phyloP scores from a whole-genome alignment of 1,140 invertebrate genomes.

The Yoshiicerus persimilis region DNA sequence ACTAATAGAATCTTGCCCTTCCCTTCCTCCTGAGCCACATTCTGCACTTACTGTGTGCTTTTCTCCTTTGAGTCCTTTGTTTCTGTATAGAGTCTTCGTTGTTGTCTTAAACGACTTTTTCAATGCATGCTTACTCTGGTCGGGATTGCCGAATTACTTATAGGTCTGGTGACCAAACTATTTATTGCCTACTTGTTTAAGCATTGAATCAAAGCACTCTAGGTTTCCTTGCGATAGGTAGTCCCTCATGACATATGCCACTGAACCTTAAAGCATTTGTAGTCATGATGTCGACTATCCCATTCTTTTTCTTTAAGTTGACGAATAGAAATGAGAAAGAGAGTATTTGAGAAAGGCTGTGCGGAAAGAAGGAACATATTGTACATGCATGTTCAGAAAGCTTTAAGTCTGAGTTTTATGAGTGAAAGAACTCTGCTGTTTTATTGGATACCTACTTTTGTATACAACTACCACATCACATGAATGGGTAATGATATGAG shows the following conservation, averaged over 20 bases:
- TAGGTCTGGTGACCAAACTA: not conserved
- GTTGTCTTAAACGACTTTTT: not conserved
- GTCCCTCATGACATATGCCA: not conserved
- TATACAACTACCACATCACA: constrained; percentile 9
- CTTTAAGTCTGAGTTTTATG: not conserved
- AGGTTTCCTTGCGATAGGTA: not conserved
- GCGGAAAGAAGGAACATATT: not conserved
- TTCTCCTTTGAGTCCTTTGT: not conserved
- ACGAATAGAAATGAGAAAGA: not conserved
- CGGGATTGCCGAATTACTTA: not conserved
- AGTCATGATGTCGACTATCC: not conserved
- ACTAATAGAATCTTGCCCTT: not conserved
- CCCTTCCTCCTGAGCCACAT: not conserved
- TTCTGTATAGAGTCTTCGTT: not conserved
- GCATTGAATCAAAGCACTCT: not conserved
- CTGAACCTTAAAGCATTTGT: not conserved
- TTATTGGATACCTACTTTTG: not conserved
- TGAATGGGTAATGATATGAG: constrained; percentile 17
- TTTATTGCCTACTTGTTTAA: constrained; percentile 14
- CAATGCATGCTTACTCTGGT: not conserved
- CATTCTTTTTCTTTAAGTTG: not conserved
- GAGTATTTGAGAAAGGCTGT: not conserved
- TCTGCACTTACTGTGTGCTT: not conserved
- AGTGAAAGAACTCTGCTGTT: constrained; percentile 1
- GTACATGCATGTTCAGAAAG: not conserved